These are phyloP conservation scores for Caenorhabditis afra DNA, from an alignment of 2,888 invertebrate genomes.

Conservation along the genomic window DNA sequence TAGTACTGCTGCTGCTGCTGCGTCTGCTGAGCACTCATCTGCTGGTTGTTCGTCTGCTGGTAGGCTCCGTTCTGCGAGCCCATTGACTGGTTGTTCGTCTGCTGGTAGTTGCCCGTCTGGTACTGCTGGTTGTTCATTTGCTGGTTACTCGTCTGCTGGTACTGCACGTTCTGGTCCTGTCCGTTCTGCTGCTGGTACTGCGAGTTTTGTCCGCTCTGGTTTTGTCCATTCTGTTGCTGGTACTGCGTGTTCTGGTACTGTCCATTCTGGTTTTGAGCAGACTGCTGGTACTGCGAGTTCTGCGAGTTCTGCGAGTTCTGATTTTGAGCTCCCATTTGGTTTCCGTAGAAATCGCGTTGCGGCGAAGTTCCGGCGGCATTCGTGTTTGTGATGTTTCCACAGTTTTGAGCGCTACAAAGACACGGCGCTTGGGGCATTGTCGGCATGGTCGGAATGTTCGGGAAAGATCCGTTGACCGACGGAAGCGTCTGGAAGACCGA, in stretches of 20 bases:
- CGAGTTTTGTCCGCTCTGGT: constrained; percentile 2
- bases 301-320: constrained; percentile 30
- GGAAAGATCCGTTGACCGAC: constrained; percentile 58
- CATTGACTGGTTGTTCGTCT: constrained; percentile 40
- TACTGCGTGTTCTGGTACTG: constrained; percentile 44
- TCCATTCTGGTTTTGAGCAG: constrained; percentile 36
- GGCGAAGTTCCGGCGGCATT: constrained; percentile 49
- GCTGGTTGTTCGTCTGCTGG: constrained; percentile 42
- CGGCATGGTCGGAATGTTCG: constrained; percentile 65
- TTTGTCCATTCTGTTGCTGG: constrained; percentile 44
- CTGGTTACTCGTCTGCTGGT: constrained; percentile 48
- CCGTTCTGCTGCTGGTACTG: constrained; percentile 22
- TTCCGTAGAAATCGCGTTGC: constrained; percentile 53
- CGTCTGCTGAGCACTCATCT: constrained; percentile 43
- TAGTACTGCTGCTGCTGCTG: constrained; percentile 58
- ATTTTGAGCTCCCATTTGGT: constrained; percentile 34
- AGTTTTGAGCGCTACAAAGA: constrained; percentile 64
- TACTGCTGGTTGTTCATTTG: constrained; percentile 46
- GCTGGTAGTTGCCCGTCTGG: constrained; percentile 40
- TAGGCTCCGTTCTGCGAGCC: constrained; percentile 12
- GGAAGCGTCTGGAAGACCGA: constrained; percentile 64
- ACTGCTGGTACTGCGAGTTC: constrained; percentile 42
- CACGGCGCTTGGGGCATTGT: constrained; percentile 67
- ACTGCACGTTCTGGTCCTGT: constrained; percentile 40
- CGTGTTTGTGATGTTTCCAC: constrained; percentile 57